phyloP scores from a whole-genome alignment of 2,113 vertebrate genomes.

The Dipodomys merriami region DNA sequence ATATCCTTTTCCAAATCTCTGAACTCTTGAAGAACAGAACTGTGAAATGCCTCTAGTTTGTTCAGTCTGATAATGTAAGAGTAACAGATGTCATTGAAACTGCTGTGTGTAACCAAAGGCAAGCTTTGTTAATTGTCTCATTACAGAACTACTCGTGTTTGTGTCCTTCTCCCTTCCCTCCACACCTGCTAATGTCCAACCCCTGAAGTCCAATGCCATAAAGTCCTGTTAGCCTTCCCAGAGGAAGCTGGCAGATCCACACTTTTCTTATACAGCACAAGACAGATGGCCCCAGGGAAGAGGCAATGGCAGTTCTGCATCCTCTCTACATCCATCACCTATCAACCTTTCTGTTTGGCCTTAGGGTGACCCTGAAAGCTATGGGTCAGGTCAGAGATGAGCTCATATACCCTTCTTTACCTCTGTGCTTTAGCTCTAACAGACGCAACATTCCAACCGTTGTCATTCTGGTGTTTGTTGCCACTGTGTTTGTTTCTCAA shows the following conservation, averaged over 20 bases:
- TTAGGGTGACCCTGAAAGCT: background rate
- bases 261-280: background rate
- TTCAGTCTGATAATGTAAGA: slow-evolving; percentile 81
- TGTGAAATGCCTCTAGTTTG: slow-evolving; percentile 88
- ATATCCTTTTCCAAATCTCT: slow-evolving; percentile 86
- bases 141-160: background rate
- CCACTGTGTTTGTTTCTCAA: background rate
- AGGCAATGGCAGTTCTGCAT: fast-evolving
- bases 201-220: background rate
- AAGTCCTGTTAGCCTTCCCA: background rate
- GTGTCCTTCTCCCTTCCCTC: background rate
- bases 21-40: slow-evolving; percentile 86
- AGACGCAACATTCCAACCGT: background rate
- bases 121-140: background rate
- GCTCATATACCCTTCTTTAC: background rate
- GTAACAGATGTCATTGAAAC: background rate
- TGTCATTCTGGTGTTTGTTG: background rate
- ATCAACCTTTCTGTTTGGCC: background rate
- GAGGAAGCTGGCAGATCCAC: background rate
- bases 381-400: background rate
- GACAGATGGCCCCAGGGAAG: background rate
- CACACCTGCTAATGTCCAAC: too few relatives aligned
- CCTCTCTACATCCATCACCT: background rate
- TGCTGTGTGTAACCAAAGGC: background rate
- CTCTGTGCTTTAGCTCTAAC: background rate